phyloP scores from a whole-genome alignment of 2,888 invertebrate species.

The Agonopterix alstromeriana region DNA sequence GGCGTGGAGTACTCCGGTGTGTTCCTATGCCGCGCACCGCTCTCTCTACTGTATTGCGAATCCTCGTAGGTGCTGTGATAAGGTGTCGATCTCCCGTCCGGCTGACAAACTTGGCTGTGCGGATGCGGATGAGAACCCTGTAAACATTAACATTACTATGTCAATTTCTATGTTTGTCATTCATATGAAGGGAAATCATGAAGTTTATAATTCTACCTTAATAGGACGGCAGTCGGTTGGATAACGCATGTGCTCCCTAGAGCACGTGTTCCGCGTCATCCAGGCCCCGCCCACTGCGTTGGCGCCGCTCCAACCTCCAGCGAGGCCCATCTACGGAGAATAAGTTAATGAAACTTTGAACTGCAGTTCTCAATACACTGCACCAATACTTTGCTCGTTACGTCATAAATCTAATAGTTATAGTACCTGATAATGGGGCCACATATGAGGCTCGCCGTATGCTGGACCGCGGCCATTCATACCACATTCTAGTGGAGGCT shows the following conservation, averaged over 20 bases:
- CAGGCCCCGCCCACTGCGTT: constrained; percentile 41
- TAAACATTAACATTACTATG: constrained; percentile 17
- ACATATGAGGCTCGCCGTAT: constrained; percentile 66
- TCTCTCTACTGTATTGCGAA: constrained; percentile 38
- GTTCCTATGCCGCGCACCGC: constrained; percentile 28
- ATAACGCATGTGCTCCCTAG: constrained; percentile 57
- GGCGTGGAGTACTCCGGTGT: constrained; percentile 34
- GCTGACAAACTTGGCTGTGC: constrained; percentile 45
- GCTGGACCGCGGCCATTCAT: constrained; percentile 49
- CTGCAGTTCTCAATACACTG: not conserved
- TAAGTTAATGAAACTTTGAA: constrained; percentile 4
- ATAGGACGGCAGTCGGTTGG: constrained; percentile 51
- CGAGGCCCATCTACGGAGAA: constrained; percentile 49
- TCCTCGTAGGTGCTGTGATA: constrained; percentile 52
- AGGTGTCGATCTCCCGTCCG: constrained; percentile 54
- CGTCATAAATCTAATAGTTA: not conserved
- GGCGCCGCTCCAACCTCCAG: constrained; percentile 46
- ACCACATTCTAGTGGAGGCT: constrained; percentile 67
- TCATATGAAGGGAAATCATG: not conserved
- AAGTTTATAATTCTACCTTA: constrained; percentile 38
- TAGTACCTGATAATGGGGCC: constrained; percentile 69
- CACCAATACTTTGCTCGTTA: not conserved
- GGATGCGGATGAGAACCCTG: constrained; percentile 44
- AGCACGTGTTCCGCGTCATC: constrained; percentile 48
- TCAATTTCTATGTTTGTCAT: not conserved